These are phyloP conservation scores for Xylota sylvarum DNA, from an alignment of 2,888 invertebrate species.

Conservation along the genomic window DNA sequence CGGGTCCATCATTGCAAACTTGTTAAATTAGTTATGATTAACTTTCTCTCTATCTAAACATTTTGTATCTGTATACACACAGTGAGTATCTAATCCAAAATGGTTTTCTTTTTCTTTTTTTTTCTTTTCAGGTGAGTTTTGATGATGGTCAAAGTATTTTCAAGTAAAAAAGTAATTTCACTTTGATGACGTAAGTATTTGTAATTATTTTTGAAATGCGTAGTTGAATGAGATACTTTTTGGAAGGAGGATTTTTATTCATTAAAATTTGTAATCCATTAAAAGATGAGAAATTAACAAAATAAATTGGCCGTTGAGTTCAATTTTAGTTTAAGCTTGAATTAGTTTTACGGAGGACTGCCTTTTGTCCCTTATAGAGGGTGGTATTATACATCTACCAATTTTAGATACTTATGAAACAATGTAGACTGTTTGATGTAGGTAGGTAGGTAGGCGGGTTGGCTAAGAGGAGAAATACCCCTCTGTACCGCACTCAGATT, in stretches of 20 bases:
- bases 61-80: neutral
- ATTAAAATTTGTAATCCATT: slow-evolving; percentile 2
- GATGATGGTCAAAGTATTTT: slow-evolving; percentile 9
- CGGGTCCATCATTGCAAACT: slow-evolving; percentile 1
- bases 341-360: neutral
- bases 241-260: neutral
- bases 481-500: too few relatives aligned
- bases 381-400: too few relatives aligned
- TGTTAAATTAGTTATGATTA: slow-evolving; percentile 26
- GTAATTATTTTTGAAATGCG: slow-evolving; percentile 9
- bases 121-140: slow-evolving; percentile 57
- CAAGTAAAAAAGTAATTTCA: slow-evolving; percentile 7
- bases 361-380: neutral
- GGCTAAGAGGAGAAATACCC: too few relatives aligned
- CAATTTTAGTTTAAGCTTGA: neutral
- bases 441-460: too few relatives aligned
- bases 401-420: too few relatives aligned
- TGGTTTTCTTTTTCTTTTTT: neutral
- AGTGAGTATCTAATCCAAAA: neutral
- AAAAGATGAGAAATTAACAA: neutral
- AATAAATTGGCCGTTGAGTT: neutral
- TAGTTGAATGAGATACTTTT: neutral
- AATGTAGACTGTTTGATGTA: too few relatives aligned
- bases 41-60: neutral
- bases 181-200: slow-evolving; percentile 34